Evolutionary conservation across 2,888 invertebrate species (phyloP).

Genomic region (Euclidia mi): DNA sequence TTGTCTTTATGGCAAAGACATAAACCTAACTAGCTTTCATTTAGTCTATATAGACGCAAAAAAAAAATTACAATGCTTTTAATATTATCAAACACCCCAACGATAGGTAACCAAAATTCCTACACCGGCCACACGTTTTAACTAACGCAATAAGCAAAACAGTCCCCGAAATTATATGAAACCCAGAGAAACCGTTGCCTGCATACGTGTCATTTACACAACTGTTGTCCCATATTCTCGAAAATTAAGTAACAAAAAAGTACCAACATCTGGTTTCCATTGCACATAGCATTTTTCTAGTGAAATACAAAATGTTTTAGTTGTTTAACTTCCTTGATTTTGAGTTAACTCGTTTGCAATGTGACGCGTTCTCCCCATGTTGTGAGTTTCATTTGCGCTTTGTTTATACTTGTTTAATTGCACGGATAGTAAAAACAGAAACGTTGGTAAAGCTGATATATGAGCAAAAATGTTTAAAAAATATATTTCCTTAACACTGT

Average conservation of each 20-base stretch:
- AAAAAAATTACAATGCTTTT: too few relatives aligned
- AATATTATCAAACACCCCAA: too few relatives aligned
- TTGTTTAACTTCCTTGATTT: slow-evolving; percentile 15
- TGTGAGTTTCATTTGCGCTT: background rate
- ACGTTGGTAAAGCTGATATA: background rate
- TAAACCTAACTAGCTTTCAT: too few relatives aligned
- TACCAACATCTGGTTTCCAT: slow-evolving; percentile 33
- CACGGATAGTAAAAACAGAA: background rate
- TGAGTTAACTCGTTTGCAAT: slow-evolving; percentile 13
- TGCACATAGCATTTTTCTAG: slow-evolving; percentile 27
- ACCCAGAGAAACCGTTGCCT: background rate
- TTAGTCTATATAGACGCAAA: too few relatives aligned
- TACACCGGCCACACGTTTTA: too few relatives aligned
- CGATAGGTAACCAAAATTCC: too few relatives aligned
- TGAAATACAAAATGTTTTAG: slow-evolving; percentile 17
- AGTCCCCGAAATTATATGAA: background rate
- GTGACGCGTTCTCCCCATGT: slow-evolving; percentile 4
- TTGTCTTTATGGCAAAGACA: too few relatives aligned
- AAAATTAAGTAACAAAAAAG: slow-evolving; percentile 31
- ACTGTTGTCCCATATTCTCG: slow-evolving; percentile 9
- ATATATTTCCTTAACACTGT: too few relatives aligned
- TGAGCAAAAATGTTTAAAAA: too few relatives aligned
- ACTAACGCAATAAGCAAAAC: background rate
- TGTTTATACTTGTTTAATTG: background rate
- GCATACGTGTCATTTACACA: slow-evolving; percentile 8